Conservation (phyloP, 2,888 invertebrate species). For the Lamellibrachia satsuma region DNA sequence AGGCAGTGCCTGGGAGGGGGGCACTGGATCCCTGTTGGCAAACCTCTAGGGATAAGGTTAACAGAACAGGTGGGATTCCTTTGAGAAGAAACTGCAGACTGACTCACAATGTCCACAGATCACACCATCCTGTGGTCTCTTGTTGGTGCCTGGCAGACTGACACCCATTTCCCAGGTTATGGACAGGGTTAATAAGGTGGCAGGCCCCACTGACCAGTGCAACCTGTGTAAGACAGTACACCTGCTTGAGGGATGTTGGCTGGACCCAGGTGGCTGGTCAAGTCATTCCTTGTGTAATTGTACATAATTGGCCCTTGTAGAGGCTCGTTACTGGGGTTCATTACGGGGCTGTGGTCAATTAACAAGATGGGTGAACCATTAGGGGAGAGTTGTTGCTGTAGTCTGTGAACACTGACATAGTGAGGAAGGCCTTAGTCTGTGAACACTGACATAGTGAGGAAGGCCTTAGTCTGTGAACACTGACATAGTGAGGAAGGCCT, state of each 20-base stretch:
- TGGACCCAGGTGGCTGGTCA: background rate
- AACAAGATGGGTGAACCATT: background rate
- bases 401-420: background rate
- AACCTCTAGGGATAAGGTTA: background rate
- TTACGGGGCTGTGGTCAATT: background rate
- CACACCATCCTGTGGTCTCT: background rate
- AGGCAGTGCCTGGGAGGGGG: background rate
- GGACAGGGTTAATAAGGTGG: background rate
- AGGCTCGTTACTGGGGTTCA: background rate
- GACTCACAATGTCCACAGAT: too few species aligned
- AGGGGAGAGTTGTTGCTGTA: background rate
- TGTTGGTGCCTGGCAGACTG: background rate
- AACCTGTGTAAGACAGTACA: background rate
- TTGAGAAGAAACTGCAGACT: background rate
- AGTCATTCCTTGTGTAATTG: conserved; percentile 11
- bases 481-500: too few species aligned
- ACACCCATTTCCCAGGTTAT: too few species aligned
- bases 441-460: too few species aligned
- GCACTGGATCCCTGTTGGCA: background rate
- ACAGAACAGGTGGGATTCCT: background rate
- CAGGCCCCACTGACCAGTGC: background rate
- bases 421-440: too few species aligned
- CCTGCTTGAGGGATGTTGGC: background rate
- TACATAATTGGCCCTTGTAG: conserved; percentile 17
- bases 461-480: too few species aligned